Conservation (phyloP, 2,888 invertebrate species). For the Brachylomia viminalis region DNA sequence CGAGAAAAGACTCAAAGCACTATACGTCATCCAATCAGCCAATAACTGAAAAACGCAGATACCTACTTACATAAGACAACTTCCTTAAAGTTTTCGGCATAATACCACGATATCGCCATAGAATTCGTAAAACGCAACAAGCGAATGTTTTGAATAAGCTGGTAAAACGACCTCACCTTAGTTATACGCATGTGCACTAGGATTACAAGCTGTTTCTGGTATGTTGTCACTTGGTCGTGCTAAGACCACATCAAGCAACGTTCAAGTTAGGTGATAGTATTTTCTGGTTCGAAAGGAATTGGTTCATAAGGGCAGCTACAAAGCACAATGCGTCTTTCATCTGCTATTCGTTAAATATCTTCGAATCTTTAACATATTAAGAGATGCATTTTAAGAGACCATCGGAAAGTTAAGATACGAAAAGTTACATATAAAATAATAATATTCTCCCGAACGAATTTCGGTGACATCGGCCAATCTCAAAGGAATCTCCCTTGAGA, state of each 20-base stretch:
- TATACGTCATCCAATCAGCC: not conserved
- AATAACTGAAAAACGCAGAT: not conserved
- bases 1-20: not conserved
- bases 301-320: too few species aligned
- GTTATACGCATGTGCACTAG: not conserved
- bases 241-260: not conserved
- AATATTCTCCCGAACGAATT: not conserved
- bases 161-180: too few species aligned
- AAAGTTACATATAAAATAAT: not conserved
- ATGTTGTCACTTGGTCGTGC: not conserved
- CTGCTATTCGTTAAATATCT: too few species aligned
- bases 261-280: not conserved
- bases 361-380: not conserved
- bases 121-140: too few species aligned
- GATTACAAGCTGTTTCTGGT: not conserved
- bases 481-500: too few species aligned
- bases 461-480: not conserved
- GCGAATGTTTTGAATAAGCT: too few species aligned
- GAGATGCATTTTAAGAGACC: too few species aligned
- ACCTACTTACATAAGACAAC: not conserved
- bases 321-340: too few species aligned
- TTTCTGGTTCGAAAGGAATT: not conserved
- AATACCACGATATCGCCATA: too few species aligned
- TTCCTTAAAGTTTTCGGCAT: not conserved
- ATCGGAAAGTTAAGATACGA: not conserved